Evolutionary conservation across 1,140 invertebrate genomes (phyloP), one percentile per base, ranked within the genome.

Genomic region (Saccostrea echinata): DNA sequence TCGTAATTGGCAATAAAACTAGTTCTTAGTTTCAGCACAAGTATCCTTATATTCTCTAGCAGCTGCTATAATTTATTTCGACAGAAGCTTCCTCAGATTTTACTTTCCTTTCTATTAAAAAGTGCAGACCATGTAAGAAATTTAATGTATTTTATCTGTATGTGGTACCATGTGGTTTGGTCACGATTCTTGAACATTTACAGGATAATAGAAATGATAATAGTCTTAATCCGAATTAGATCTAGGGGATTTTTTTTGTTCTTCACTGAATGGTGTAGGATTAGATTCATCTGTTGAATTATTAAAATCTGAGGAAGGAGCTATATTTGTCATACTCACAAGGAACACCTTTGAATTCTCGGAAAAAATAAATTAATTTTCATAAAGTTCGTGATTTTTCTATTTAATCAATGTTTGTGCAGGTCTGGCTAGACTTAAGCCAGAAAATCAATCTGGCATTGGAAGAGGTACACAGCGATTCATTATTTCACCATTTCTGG

Each of bases 401-500:
- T 30, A 16, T 76, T 24, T 76, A 76, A 76, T 76, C 68, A 76
- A 76, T 76, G 68, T 76, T 76, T 76, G 27, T 16, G 68, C 68
- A 76, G 68, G 27, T 76, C 30, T 76, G 68, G 68, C 64, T 76
- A 76, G 68, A 76, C 68, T 30, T 16, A 16, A 30, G 68, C 68
- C 24, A 76, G 16, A 76, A 76, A 76, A 76, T 76, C 68, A 76
- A 76, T 76, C 68, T 30, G 27, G 68, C 43, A 33, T 76, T 76
- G 68, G 68, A 76, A 76, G 68, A 76, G 33, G 68, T 76, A 76
- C 68, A 76, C 24, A 76, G 68, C 30, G 68, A 76, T 76, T 76
- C 68, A 76, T 76, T 76, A 76, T 76, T 76, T 76, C 24, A 76
- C 68, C 68, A 76, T 76, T 76, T 76, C 68, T 76, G 30, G 68